Percentiles rank a stretch among this genome's conserved stretches.
Evolutionary conservation across 2,888 invertebrate species (phyloP).

Genomic region (Acanthosepion pharaonis): DNA sequence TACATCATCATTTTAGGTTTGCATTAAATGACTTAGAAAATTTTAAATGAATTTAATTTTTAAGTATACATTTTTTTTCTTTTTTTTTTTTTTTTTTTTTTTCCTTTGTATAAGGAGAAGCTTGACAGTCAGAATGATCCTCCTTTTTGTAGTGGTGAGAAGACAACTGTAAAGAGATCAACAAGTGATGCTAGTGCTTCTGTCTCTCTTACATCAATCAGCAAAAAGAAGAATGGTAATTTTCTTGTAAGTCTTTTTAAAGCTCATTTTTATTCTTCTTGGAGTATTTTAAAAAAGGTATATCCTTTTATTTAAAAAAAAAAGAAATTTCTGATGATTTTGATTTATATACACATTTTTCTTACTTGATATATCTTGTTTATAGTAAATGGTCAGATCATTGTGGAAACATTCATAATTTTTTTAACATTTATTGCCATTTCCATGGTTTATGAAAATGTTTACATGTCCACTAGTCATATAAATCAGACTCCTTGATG

Average conservation of each 20-base stretch:
- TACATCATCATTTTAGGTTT: background rate
- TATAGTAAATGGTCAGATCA: background rate
- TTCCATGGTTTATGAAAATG: too few relatives aligned
- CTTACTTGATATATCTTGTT: too few relatives aligned
- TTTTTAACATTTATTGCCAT: too few relatives aligned
- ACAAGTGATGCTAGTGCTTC: conserved; percentile 11
- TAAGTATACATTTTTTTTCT: background rate
- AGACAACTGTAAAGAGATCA: background rate
- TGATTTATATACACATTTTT: too few relatives aligned
- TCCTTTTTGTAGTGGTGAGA: background rate
- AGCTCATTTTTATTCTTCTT: background rate
- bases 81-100: background rate
- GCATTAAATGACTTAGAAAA: background rate
- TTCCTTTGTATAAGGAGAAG: background rate
- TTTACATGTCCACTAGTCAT: too few relatives aligned
- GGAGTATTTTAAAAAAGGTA: too few relatives aligned
- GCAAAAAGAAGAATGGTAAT: conserved; percentile 20
- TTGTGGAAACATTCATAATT: too few relatives aligned
- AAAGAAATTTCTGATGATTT: too few relatives aligned
- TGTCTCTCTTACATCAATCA: background rate
- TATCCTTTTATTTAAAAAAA: too few relatives aligned
- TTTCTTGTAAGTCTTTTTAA: conserved; percentile 18
- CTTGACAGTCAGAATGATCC: conserved; percentile 12
- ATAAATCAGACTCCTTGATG: too few relatives aligned
- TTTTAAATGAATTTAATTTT: background rate